phyloP scores from a whole-genome alignment of 2,797 vertebrate genomes.

The Leptoclinus maculatus region DNA sequence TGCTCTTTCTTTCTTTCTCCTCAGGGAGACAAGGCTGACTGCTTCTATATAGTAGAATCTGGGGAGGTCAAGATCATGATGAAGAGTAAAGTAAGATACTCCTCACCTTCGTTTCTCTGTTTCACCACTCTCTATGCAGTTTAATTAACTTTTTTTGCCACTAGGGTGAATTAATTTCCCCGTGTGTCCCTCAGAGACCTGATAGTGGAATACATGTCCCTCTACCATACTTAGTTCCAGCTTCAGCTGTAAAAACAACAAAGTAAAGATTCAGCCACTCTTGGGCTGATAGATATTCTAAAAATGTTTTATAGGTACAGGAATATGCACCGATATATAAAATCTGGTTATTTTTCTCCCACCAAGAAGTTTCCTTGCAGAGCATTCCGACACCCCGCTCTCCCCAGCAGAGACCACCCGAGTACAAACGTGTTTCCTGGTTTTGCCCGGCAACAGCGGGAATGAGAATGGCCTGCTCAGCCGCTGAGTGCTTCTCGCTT shows the following conservation, averaged over 20 bases:
- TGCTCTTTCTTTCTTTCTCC: conserved; percentile 30
- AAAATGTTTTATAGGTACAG: not conserved
- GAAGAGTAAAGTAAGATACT: conserved; percentile 94
- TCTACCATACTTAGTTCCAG: not conserved
- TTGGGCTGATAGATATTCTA: not conserved
- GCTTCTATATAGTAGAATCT: conserved; percentile 96
- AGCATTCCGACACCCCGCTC: conserved; percentile 48
- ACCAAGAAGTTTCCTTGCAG: conserved; percentile 6
- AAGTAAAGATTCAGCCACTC: not conserved
- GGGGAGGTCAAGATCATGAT: conserved; percentile 99
- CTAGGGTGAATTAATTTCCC: not conserved
- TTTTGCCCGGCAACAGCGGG: conserved; percentile 67
- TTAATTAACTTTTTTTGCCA: not conserved
- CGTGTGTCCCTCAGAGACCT: not conserved
- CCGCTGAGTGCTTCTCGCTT: conserved; percentile 23
- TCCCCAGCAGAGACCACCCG: conserved; percentile 29
- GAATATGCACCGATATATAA: not conserved
- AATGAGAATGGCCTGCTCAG: conserved; percentile 38
- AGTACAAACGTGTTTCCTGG: conserved; percentile 32
- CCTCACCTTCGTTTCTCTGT: not conserved
- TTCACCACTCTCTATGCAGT: not conserved
- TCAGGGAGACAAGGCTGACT: conserved; percentile 95
- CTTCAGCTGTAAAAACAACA: not conserved
- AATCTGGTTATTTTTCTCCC: conserved; percentile 9
- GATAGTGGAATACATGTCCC: not conserved